Percentiles rank a stretch among this genome's conserved stretches.
These are phyloP conservation scores for Actinemys pallida DNA, from an alignment of 2,113 vertebrate species.

Conservation along the genomic window DNA sequence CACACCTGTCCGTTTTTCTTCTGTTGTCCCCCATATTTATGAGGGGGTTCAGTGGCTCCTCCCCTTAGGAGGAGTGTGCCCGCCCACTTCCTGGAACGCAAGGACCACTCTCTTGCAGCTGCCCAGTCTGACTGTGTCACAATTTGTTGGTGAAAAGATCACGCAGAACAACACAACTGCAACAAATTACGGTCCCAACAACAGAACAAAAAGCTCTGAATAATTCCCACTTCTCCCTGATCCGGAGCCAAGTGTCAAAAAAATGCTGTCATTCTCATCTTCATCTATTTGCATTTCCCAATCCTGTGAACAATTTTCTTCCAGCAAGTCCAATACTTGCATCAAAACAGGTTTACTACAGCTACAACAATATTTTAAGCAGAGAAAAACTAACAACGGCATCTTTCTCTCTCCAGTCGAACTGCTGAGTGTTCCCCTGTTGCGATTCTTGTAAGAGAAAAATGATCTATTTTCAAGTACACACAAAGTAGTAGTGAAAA, in stretches of 20 bases:
- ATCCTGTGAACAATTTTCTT: constrained; percentile 22
- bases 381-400: not conserved
- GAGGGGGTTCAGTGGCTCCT: too few species aligned
- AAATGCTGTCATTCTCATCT: constrained; percentile 9
- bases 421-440: constrained; percentile 49
- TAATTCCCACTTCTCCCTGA: constrained; percentile 7
- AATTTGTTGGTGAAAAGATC: constrained; percentile 52
- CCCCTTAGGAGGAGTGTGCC: not conserved
- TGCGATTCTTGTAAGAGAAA: constrained; percentile 73
- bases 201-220: not conserved
- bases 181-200: not conserved
- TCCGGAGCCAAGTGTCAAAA: not conserved
- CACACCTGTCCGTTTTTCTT: too few species aligned
- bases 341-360: constrained; percentile 7
- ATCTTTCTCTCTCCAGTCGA: constrained; percentile 11
- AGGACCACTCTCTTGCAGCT: too few species aligned
- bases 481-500: constrained; percentile 70
- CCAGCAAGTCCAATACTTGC: constrained; percentile 5
- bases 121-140: too few species aligned
- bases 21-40: too few species aligned
- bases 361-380: constrained; percentile 31
- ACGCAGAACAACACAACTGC: not conserved
- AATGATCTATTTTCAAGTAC: constrained; percentile 75
- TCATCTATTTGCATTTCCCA: constrained; percentile 35
- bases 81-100: too few species aligned